Evolutionary conservation across 2,797 vertebrate genomes (phyloP).

Genomic region (Xenentodon cancila): DNA sequence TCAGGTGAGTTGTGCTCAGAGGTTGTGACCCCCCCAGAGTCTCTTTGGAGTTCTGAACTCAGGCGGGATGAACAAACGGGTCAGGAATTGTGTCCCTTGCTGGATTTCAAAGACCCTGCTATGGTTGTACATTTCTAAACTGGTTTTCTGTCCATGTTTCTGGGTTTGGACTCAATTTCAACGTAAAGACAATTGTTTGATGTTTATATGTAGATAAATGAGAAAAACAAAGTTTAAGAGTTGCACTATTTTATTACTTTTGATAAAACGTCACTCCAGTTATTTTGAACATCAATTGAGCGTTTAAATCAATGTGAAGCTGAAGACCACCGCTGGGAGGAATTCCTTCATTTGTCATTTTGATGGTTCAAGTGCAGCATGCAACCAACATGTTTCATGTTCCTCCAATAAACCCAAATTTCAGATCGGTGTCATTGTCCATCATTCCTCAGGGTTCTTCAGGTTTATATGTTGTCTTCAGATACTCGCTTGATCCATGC

Average conservation of each 20-base stretch:
- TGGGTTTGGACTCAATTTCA: slow-evolving; percentile 45
- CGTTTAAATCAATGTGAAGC: slow-evolving; percentile 12
- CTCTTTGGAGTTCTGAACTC: too few species aligned
- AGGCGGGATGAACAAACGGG: too few species aligned
- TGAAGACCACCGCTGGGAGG: slow-evolving; percentile 13
- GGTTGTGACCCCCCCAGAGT: background rate
- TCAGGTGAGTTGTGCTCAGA: background rate
- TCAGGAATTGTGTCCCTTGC: background rate
- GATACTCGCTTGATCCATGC: background rate
- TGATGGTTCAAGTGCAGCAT: slow-evolving; percentile 36
- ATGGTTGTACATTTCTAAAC: slow-evolving; percentile 77
- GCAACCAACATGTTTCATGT: slow-evolving; percentile 44
- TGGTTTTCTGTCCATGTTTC: slow-evolving; percentile 42
- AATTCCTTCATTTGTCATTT: slow-evolving; percentile 26
- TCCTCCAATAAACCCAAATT: slow-evolving; percentile 68
- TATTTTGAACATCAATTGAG: slow-evolving; percentile 37
- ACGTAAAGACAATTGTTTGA: slow-evolving; percentile 50
- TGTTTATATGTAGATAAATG: slow-evolving; percentile 83
- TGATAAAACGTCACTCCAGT: slow-evolving; percentile 77
- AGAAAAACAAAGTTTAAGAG: slow-evolving; percentile 74
- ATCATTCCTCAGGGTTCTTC: background rate
- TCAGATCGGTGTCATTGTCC: slow-evolving; percentile 5
- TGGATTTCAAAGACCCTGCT: slow-evolving; percentile 62
- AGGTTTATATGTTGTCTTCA: background rate
- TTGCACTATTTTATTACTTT: slow-evolving; percentile 88